Conservation (phyloP, 2,888 invertebrate genomes). For the Pollenia griseotomentosa region DNA sequence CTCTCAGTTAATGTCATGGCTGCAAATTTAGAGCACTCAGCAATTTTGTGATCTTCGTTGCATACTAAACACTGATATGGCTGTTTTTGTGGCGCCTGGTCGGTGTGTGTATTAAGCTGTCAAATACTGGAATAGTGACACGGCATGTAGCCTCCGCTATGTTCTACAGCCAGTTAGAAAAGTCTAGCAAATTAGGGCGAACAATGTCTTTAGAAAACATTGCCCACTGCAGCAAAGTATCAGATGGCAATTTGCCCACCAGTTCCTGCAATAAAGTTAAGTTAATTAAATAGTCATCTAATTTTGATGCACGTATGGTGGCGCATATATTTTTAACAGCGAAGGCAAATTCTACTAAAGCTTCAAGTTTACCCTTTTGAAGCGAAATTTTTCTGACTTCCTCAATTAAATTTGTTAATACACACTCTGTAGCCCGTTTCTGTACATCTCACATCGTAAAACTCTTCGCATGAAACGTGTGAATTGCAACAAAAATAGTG, state of each 20-base stretch:
- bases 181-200: conserved; percentile 23
- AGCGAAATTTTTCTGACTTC: conserved; percentile 9
- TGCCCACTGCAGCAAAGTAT: conserved; percentile 45
- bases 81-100: neutral
- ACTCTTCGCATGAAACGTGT: no score
- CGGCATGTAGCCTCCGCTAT: conserved; percentile 35
- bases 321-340: neutral
- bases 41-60: conserved; percentile 14
- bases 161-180: conserved; percentile 34
- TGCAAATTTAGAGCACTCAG: conserved; percentile 1
- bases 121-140: conserved; percentile 14
- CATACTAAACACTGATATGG: conserved; percentile 20
- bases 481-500: no score
- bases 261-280: conserved; percentile 35
- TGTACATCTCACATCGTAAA: no score
- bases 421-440: no score
- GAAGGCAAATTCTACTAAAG: no score
- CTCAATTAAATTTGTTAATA: conserved; percentile 10
- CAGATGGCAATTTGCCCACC: conserved; percentile 30
- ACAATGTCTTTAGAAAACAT: conserved; percentile 10
- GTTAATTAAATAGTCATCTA: conserved; percentile 29
- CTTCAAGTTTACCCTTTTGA: conserved; percentile 31
- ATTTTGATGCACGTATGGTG: conserved; percentile 22
- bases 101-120: neutral
- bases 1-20: neutral